Base-by-base conservation (phyloP, 2,113 vertebrate genomes). In the Lampris incognitus region DNA sequence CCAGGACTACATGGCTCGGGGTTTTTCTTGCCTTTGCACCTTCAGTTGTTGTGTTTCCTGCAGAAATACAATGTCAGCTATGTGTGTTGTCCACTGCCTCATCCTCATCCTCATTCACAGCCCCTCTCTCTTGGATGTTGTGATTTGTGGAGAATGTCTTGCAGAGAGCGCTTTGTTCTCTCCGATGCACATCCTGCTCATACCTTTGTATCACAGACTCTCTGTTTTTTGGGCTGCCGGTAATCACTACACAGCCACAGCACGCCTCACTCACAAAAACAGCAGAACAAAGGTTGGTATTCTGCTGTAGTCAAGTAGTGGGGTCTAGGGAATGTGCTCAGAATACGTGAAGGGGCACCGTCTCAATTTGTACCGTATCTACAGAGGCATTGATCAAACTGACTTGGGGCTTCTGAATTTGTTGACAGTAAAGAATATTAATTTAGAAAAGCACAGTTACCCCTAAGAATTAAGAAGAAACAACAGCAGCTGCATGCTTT, bases 231-330 rank as follows among this genome's bases (percentile, higher is more conserved):
- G 50, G 62, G 65, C 72, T 73, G 75, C 63, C 80, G 66, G 85
- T 89, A 88, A 91, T 88, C 86, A 83, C 81, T 72, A 84, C 81
- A 74, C 71, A 72, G 66, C 52, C 7, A 62, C 76, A 44, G 36
- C 24, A 39, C 81, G 76, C 72, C 73, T 84, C 38, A 8, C 81
- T 76, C 72, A 69, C 72, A 76, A 86, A 76, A 72, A 78, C 66
- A 76, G 82, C 52, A 69, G 48, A 69, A 58, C 72, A 83, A 76
- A 78, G 60, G 63, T 77, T 48, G 81, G 71, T 65, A 69, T 84
- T 78, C 71, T 78, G 58, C 66, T 67, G 85, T 78, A 79, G 84
- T 70, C 78, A 80, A 59, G 59, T 80, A 67, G 74, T 38, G 64
- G 54, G 49, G 36, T 41, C 56, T 13, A 39, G 57, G 24, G 5